Evolutionary conservation across 2,113 vertebrate species (phyloP), one percentile per base, ranked within the genome.

Genomic region (Notothenia coriiceps): DNA sequence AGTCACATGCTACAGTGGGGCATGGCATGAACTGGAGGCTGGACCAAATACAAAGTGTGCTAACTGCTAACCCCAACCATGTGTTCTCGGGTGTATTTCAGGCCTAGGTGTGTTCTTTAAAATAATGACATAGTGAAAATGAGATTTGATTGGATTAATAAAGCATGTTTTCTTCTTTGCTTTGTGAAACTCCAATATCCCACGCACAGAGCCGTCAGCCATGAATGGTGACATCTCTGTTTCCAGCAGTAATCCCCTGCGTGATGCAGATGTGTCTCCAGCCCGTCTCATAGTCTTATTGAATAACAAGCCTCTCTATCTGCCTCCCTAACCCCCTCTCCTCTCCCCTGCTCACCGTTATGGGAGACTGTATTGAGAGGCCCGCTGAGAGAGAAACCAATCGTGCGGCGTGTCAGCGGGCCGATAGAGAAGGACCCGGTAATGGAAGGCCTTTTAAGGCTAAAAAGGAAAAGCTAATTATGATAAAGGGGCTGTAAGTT

Each of bases 391-490:
- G 77, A 76, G 83, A 93, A 93, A 86, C 85, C 92, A 94, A 95
- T 95, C 90, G 85, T 22, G 64, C 76, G 84, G 82, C 64, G 68
- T 94, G 91, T 95, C 92, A 94, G 80, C 50, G 51, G 86, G 44
- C 88, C 83, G 91, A 94, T 93, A 94, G 92, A 89, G 85, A 86
- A 63, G 83, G 90, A 92, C 93, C 93, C 91, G 79, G 94, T 94
- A 95, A 95, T 94, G 85, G 92, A 95, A 94, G 89, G 90, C 90
- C 93, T 95, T 95, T 95, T 94, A 94, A 87, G 86, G 90, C 90
- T 91, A 93, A 94, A 95, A 94, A 93, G 91, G 93, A 93, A 95
- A 95, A 94, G 93, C 92, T 95, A 95, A 95, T 95, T 95, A 95
- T 95, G 94, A 95, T 95, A 95, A 95, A 95, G 93, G 89, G 89